A percentile compares a stretch with the other conserved stretches of the same genome.
Evolutionary conservation across 2,888 invertebrate genomes (phyloP).

Genomic region (Dicyrtomina minuta): DNA sequence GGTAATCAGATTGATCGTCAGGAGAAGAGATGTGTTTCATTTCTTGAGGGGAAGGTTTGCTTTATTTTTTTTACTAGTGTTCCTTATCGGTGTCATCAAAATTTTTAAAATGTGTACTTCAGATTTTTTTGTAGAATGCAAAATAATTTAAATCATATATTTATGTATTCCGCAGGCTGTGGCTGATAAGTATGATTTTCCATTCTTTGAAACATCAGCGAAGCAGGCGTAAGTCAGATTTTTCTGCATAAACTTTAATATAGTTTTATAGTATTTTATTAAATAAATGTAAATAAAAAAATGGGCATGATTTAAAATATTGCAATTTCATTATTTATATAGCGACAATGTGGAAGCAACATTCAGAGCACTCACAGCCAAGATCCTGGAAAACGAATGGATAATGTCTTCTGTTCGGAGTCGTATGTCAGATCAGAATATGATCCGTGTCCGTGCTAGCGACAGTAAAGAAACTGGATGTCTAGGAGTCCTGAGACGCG

Average conservation of each 20-base stretch:
- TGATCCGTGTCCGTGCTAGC: constrained; percentile 18
- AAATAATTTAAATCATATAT: no score
- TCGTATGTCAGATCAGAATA: constrained; percentile 34
- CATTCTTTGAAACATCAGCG: constrained; percentile 49
- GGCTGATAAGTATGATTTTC: constrained; percentile 44
- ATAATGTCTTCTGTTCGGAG: constrained; percentile 43
- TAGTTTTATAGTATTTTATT: no score
- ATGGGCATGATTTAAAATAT: no score
- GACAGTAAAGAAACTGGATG: constrained; percentile 19
- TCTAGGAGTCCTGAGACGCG: constrained; percentile 5
- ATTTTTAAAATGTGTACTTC: no score
- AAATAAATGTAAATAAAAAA: no score
- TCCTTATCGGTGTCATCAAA: no score
- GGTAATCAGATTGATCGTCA: constrained; percentile 50
- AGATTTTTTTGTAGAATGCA: no score
- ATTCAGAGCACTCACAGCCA: constrained; percentile 45
- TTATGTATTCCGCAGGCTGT: constrained; percentile 40
- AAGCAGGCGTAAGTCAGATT: no score
- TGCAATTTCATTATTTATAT: no score
- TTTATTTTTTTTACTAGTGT: background rate
- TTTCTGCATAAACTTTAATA: no score
- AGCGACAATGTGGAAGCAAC: constrained; percentile 47
- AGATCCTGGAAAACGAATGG: constrained; percentile 46
- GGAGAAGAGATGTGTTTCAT: constrained; percentile 38
- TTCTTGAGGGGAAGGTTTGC: constrained; percentile 46